Evolutionary conservation across 1,140 invertebrate species (phyloP).

Genomic region (Sinella curviseta): DNA sequence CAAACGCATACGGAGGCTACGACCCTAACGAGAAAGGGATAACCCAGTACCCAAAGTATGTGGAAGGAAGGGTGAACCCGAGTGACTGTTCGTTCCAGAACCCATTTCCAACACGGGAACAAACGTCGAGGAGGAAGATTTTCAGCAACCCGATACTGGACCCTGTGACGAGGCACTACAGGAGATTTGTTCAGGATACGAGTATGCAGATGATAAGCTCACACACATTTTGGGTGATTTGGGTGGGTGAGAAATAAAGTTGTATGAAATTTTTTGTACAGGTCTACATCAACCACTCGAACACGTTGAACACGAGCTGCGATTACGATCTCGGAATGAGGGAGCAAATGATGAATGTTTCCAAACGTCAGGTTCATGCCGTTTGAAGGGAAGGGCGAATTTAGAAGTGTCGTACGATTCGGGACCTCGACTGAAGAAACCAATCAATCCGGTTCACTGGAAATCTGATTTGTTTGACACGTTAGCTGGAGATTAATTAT

Average conservation of each 20-base stretch:
- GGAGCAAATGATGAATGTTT: too few species aligned
- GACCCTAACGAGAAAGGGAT: not conserved
- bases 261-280: too few species aligned
- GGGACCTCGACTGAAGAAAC: not conserved
- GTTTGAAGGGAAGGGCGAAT: too few species aligned
- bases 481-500: not conserved
- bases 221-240: not conserved
- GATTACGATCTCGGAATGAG: not conserved
- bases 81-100: not conserved
- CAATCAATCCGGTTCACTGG: constrained; percentile 16
- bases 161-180: not conserved
- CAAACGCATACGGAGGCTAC: not conserved
- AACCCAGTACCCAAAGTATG: not conserved
- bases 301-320: not conserved
- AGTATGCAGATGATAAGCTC: not conserved
- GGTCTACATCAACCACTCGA: too few species aligned
- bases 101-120: not conserved
- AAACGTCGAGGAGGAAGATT: not conserved
- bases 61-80: not conserved
- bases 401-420: not conserved
- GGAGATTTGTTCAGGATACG: not conserved
- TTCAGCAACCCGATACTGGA: not conserved
- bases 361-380: too few species aligned
- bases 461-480: constrained; percentile 9
- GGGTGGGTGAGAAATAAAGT: not conserved